Conservation (phyloP, 1,140 invertebrate genomes). For the Plutomurus gul region DNA sequence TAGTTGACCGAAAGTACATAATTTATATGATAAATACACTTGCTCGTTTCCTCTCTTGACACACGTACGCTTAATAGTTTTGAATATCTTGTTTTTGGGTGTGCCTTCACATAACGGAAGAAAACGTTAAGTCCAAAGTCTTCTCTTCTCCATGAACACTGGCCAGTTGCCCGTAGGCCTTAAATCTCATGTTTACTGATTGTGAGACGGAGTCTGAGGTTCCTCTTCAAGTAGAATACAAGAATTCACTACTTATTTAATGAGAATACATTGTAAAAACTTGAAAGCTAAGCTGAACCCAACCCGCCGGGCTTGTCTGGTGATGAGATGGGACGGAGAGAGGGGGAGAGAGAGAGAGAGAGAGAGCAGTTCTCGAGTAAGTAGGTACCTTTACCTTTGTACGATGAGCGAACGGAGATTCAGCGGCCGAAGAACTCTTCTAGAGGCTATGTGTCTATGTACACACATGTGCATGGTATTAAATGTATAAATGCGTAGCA, state of each 20-base stretch:
- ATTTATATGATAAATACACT: background rate
- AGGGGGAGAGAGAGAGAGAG: no score
- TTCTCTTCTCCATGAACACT: background rate
- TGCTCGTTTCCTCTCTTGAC: background rate
- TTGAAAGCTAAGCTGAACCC: background rate
- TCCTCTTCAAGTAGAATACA: background rate
- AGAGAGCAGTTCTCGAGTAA: no score
- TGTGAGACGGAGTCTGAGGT: background rate
- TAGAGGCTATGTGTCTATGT: no score
- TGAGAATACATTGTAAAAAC: background rate
- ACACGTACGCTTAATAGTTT: background rate
- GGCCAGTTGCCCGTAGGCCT: background rate
- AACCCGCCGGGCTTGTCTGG: conserved; percentile 21
- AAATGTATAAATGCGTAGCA: no score
- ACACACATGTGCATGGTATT: no score
- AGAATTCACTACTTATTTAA: no score
- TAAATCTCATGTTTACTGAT: background rate
- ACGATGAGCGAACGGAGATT: no score
- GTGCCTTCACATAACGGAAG: background rate
- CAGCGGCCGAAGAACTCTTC: no score
- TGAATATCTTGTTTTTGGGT: background rate
- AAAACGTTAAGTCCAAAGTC: background rate
- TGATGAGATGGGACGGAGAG: conserved; percentile 2
- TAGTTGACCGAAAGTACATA: no score
- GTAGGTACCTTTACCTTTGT: no score